These are phyloP conservation scores for Cinclus cinclus DNA, from an alignment of 2,113 vertebrate genomes.

Conservation along the genomic window DNA sequence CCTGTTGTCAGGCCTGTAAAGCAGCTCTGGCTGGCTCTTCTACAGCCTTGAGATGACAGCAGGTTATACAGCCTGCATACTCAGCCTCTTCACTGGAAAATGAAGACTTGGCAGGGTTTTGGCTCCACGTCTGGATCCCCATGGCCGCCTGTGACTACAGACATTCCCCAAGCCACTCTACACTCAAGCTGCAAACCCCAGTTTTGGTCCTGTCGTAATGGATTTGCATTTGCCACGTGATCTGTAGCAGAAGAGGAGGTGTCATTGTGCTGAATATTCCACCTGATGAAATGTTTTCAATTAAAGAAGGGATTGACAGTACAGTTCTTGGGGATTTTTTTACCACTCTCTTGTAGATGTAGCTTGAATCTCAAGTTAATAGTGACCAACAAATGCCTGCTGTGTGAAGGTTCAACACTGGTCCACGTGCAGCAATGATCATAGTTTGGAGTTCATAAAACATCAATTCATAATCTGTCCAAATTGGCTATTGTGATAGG, in stretches of 20 bases:
- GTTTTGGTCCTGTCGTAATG: rapidly evolving
- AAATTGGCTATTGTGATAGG: not conserved
- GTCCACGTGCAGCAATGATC: not conserved
- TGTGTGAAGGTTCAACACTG: not conserved
- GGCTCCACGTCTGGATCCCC: not conserved
- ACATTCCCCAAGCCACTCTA: not conserved
- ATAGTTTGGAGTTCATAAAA: not conserved
- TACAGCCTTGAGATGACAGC: not conserved
- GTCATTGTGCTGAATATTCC: not conserved
- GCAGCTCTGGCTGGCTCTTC: not conserved
- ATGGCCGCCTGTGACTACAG: not conserved
- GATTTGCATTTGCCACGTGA: not conserved
- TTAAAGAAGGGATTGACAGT: not conserved
- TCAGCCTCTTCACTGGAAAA: not conserved
- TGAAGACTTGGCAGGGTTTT: not conserved
- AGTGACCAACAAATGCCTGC: not conserved
- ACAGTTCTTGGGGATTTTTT: not conserved
- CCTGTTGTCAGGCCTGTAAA: not conserved
- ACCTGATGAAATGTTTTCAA: not conserved
- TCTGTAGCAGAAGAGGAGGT: not conserved
- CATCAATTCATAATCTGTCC: not conserved
- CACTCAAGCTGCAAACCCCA: not conserved
- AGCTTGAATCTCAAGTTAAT: not conserved
- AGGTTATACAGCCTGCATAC: not conserved
- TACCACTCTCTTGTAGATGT: not conserved